These are phyloP conservation scores for Nemotelus nigrinus DNA, from an alignment of 2,888 invertebrate species.

Conservation along the genomic window DNA sequence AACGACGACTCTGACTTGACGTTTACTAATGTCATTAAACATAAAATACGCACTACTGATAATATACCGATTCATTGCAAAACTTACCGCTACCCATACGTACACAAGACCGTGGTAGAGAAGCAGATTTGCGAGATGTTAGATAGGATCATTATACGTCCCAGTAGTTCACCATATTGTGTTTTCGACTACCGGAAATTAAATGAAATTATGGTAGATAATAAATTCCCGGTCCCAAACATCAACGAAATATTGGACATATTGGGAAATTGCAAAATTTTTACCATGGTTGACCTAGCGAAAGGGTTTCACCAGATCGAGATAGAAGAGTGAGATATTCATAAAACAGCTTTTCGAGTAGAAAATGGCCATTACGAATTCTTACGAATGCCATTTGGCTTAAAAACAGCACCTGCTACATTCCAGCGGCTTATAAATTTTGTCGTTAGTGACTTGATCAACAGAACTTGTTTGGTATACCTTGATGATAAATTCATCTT, in stretches of 20 bases:
- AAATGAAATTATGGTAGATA: slow-evolving; percentile 17
- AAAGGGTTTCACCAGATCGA: slow-evolving; percentile 46
- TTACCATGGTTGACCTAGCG: slow-evolving; percentile 31
- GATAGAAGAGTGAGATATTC: slow-evolving; percentile 3
- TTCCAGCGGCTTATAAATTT: slow-evolving; percentile 52
- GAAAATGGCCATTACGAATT: slow-evolving; percentile 47
- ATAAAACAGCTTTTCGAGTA: slow-evolving; percentile 55
- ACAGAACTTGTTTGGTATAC: slow-evolving; percentile 55
- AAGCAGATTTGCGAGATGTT: no score
- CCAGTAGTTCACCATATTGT: no score
- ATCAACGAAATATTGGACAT: slow-evolving; percentile 46
- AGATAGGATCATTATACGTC: no score
- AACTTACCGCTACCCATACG: no score
- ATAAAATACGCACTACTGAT: no score
- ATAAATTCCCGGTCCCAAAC: slow-evolving; percentile 24
- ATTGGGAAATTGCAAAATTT: slow-evolving; percentile 40
- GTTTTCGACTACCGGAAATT: slow-evolving; percentile 21
- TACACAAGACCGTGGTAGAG: no score
- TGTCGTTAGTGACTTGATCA: slow-evolving; percentile 52
- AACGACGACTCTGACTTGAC: no score
- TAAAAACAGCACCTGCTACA: slow-evolving; percentile 48
- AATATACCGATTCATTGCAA: no score
- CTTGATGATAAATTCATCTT: slow-evolving; percentile 57
- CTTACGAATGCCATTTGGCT: slow-evolving; percentile 46
- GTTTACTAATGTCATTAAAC: no score